phyloP scores from a whole-genome alignment of 2,797 vertebrate species.

The Meda fulgida region DNA sequence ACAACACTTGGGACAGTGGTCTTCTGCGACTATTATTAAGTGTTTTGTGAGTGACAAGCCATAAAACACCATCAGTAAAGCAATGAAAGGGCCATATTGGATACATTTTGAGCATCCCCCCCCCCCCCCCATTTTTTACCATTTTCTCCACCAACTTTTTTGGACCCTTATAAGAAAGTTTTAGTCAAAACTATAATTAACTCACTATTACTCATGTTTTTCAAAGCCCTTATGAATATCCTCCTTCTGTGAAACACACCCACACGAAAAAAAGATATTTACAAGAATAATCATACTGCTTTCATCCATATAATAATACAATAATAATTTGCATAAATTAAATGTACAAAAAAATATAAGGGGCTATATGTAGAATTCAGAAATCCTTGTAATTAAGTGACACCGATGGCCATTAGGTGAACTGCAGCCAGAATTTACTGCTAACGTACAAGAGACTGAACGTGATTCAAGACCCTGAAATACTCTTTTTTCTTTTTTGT shows the following conservation, averaged over 20 bases:
- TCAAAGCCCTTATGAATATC: background rate
- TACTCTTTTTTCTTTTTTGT: background rate
- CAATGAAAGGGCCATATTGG: background rate
- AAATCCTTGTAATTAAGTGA: background rate
- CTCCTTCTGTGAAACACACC: background rate
- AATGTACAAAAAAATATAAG: no score
- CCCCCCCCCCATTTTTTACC: no score
- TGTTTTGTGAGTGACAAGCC: slow-evolving; percentile 4
- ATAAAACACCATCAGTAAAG: background rate
- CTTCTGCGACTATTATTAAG: background rate
- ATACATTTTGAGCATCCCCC: background rate
- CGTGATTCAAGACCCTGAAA: no score
- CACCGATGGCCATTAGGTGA: background rate
- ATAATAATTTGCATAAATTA: background rate
- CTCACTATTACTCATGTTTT: background rate
- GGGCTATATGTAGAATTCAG: background rate
- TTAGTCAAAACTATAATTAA: background rate
- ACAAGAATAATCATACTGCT: background rate
- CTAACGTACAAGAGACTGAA: background rate
- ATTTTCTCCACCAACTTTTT: background rate
- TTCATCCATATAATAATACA: background rate
- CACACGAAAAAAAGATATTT: background rate
- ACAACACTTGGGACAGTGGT: slow-evolving; percentile 1
- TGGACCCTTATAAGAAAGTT: background rate
- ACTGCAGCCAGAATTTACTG: background rate